Base-by-base conservation (phyloP, 1,140 invertebrate genomes). In the Drosophila prosaltans region DNA sequence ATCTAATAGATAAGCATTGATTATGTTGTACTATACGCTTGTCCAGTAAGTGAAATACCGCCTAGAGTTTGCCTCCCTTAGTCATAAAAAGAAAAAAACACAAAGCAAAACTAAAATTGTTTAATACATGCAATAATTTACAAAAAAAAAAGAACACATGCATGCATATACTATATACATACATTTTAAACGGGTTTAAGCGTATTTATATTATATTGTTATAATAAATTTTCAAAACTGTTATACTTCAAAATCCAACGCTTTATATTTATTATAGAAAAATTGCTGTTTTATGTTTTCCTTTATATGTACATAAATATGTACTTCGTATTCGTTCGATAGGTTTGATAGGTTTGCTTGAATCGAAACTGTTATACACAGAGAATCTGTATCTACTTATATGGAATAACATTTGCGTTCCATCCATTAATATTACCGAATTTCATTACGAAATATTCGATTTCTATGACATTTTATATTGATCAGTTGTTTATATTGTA, bases 31-130 rank as follows among this genome's bases (percentile, higher is more conserved):
- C 32, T 36, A 82, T 79, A 81, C 72, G 79, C 82, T 81, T 69
- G 69, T 77, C 65, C 70, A 71, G 61, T 73, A 72, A 61, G 65
- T 65, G 60, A 60, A 59, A 72, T 72, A 86, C 62, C 68, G 84
- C 83, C 83, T 71, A 72, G 39, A 78, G 67, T 74, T 88, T 88
- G 83, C 83, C 83, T 88, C 84, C 83, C 83, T 68, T 88, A 88
- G 84, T 80, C 45, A 62, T 86, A 86, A 51, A 21, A 1, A 8
- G 16, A 21, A 26, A 62, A 62, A 69, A 48, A 28, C 70, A 60
- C 71, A 73, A 72, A 57, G 58, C 43, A 74, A 85, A 72, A 75
- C 70, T 61, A 65, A 58, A 78, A 78, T 75, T 85, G 65, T 85
- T 73, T 30, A 2, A 30, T 2, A 30, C 28, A 84, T 60, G 69